Percentiles rank a stretch among this genome's conserved stretches.
Evolutionary conservation across 2,797 vertebrate species (phyloP).

Genomic region (Orestias chungarensis): DNA sequence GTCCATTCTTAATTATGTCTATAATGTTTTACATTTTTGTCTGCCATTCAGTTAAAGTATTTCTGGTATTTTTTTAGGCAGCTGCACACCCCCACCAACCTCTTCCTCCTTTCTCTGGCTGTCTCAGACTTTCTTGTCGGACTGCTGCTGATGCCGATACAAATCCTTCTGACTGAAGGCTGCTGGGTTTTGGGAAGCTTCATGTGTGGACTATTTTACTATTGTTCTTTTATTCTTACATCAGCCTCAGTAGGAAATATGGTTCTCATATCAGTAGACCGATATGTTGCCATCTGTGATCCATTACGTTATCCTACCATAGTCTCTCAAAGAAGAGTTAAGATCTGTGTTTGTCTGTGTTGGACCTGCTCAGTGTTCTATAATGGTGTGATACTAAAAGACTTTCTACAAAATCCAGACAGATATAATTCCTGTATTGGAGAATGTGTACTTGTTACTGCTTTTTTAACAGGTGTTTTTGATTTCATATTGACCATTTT

Average conservation of each 20-base stretch:
- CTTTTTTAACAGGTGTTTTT: neutral
- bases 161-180: neutral
- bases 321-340: slow-evolving; percentile 16
- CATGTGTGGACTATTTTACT: neutral
- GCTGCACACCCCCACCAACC: slow-evolving; percentile 9
- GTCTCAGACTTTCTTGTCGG: slow-evolving; percentile 33
- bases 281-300: slow-evolving; percentile 20
- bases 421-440: neutral
- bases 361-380: neutral
- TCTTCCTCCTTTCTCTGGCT: slow-evolving; percentile 34
- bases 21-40: neutral
- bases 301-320: slow-evolving; percentile 39
- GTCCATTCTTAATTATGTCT: too few relatives aligned
- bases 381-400: neutral
- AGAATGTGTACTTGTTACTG: neutral
- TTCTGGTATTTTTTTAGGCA: neutral
- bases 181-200: slow-evolving; percentile 42
- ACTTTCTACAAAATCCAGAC: neutral
- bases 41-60: neutral
- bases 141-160: slow-evolving; percentile 1
- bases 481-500: slow-evolving; percentile 35
- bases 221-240: slow-evolving; percentile 10
- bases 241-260: slow-evolving; percentile 35
- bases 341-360: slow-evolving; percentile 15
- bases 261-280: slow-evolving; percentile 56